Conservation (phyloP, 64 coral and sea anemone genomes). For the Dendronephthya gigantea region DNA sequence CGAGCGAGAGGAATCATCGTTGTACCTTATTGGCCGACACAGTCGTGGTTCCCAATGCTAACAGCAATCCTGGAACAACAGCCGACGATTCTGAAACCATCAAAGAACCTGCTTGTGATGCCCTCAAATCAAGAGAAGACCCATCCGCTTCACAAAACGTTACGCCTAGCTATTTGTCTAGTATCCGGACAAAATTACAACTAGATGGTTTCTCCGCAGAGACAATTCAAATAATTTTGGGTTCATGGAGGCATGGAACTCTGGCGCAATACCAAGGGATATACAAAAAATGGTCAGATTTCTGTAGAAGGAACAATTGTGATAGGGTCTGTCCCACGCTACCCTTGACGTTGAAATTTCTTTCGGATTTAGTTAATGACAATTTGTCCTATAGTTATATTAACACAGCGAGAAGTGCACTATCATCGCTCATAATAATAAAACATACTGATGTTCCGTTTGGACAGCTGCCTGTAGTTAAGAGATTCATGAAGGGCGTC, state of each 20-base stretch:
- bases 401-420: not conserved
- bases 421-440: not conserved
- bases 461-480: not conserved
- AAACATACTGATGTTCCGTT: not conserved
- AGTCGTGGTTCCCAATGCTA: constrained; percentile 29
- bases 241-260: not conserved
- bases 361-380: not conserved
- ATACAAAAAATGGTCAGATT: not conserved
- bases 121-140: not conserved
- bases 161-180: constrained; percentile 18
- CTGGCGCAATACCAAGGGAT: not conserved
- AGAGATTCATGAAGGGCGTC: not conserved
- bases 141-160: constrained; percentile 28
- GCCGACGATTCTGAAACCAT: not conserved
- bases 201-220: not conserved
- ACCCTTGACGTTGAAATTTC: not conserved
- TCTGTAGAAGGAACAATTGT: not conserved
- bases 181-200: constrained; percentile 3
- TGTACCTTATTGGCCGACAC: constrained; percentile 37
- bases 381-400: not conserved
- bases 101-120: not conserved
- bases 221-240: constrained; percentile 10
- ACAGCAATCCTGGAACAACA: not conserved
- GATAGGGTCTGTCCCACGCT: not conserved
- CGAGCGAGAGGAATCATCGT: constrained; percentile 22